A percentile compares a stretch with the other conserved stretches of the same genome.
Conservation (phyloP, 2,113 vertebrate species). For the Trachemys scripta region DNA sequence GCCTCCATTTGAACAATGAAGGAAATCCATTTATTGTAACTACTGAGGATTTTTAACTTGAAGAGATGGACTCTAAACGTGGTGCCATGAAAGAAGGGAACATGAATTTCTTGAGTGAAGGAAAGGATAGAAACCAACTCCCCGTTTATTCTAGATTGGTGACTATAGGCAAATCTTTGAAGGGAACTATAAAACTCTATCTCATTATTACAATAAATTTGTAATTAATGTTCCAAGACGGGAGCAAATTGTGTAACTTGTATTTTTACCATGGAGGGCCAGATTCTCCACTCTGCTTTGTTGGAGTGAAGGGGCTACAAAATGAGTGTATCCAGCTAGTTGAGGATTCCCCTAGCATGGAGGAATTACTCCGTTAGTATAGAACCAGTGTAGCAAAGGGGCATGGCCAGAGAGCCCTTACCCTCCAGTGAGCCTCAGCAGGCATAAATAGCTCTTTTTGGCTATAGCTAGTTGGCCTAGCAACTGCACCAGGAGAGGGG, state of each 20-base stretch:
- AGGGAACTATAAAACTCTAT: not conserved
- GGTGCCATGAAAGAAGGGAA: not conserved
- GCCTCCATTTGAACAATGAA: not conserved
- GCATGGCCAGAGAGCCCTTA: too few relatives aligned
- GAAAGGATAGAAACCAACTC: not conserved
- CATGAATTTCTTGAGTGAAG: not conserved
- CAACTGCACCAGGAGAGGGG: accelerated
- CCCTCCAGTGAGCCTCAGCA: not conserved
- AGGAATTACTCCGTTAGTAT: not conserved
- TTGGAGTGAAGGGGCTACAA: not conserved
- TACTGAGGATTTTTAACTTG: not conserved
- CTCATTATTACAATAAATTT: not conserved
- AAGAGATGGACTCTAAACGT: not conserved
- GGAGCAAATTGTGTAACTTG: not conserved
- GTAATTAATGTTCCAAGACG: not conserved
- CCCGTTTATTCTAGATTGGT: not conserved
- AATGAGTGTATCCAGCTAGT: not conserved
- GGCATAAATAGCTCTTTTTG: not conserved
- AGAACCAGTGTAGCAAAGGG: not conserved
- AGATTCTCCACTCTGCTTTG: not conserved
- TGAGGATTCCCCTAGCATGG: not conserved
- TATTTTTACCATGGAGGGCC: not conserved
- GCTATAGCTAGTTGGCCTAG: not conserved
- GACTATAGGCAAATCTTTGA: not conserved
- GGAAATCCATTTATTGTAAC: not conserved